Evolutionary conservation across 2,113 vertebrate genomes (phyloP).

Genomic region (Cyphomyrus plagiostoma): DNA sequence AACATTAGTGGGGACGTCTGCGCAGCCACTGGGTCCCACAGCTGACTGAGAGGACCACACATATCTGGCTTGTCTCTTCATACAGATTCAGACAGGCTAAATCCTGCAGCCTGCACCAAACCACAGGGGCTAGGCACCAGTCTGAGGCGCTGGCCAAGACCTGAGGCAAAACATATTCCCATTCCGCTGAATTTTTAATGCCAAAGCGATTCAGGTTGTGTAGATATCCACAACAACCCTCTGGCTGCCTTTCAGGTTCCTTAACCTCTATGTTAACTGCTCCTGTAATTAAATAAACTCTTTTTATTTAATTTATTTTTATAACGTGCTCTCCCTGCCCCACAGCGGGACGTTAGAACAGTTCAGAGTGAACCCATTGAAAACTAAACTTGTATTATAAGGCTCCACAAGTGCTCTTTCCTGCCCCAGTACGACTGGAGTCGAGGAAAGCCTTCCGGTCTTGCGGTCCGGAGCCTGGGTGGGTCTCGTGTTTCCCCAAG

Average conservation of each 20-base stretch:
- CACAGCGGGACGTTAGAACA: neutral
- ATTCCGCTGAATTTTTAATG: neutral
- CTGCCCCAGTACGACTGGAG: neutral
- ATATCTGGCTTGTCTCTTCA: neutral
- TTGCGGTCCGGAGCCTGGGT: neutral
- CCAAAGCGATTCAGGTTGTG: neutral
- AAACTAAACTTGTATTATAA: neutral
- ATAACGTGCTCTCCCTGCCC: neutral
- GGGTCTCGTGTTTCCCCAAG: neutral
- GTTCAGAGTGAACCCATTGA: neutral
- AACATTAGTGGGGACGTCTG: neutral
- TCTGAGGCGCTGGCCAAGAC: neutral
- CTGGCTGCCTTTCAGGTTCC: neutral
- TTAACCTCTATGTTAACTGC: neutral
- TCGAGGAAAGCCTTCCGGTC: neutral
- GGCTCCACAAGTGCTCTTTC: neutral
- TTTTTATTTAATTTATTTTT: neutral
- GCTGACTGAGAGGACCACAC: neutral
- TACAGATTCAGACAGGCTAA: neutral
- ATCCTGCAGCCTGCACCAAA: neutral
- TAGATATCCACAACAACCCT: neutral
- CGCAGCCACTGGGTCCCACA: neutral
- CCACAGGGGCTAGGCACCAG: neutral
- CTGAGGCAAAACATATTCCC: neutral
- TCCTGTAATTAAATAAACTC: neutral